phyloP scores from a whole-genome alignment of 2,888 invertebrate genomes.

The Eupsilia transversa region DNA sequence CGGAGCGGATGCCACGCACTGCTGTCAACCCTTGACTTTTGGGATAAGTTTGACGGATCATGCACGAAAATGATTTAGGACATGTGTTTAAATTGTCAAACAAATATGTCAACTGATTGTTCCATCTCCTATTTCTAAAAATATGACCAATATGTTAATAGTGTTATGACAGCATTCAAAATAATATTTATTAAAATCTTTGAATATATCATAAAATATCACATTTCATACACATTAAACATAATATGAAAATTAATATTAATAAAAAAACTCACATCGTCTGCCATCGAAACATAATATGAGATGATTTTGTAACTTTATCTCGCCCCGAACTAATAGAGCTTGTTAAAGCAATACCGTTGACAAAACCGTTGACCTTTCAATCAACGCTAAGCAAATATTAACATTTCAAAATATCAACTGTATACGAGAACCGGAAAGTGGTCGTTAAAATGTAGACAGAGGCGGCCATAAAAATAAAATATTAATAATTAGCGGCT shows the following conservation, averaged over 20 bases:
- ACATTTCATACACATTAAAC: slow-evolving; percentile 70
- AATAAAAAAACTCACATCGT: slow-evolving; percentile 65
- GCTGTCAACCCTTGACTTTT: slow-evolving; percentile 88
- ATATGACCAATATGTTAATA: slow-evolving; percentile 61
- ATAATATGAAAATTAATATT: slow-evolving; percentile 69
- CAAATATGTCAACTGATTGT: slow-evolving; percentile 64
- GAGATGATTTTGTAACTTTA: slow-evolving; percentile 76
- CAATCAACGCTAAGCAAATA: slow-evolving; percentile 84
- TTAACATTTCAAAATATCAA: slow-evolving; percentile 82
- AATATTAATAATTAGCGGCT: slow-evolving; percentile 87
- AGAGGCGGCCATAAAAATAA: slow-evolving; percentile 84
- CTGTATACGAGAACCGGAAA: slow-evolving; percentile 84
- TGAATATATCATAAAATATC: slow-evolving; percentile 71
- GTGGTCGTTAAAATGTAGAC: slow-evolving; percentile 83
- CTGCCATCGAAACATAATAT: slow-evolving; percentile 74
- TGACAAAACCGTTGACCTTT: slow-evolving; percentile 82
- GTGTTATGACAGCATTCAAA: slow-evolving; percentile 68
- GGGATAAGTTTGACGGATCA: slow-evolving; percentile 88
- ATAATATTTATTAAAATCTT: slow-evolving; percentile 66
- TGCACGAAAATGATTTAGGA: slow-evolving; percentile 82
- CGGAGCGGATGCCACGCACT: slow-evolving; percentile 86
- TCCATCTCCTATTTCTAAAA: slow-evolving; percentile 48
- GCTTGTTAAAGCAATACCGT: slow-evolving; percentile 71
- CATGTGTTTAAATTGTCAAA: slow-evolving; percentile 75
- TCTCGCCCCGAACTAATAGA: slow-evolving; percentile 74